Conservation (phyloP, 1,140 invertebrate genomes). For the Ladona fulva region DNA sequence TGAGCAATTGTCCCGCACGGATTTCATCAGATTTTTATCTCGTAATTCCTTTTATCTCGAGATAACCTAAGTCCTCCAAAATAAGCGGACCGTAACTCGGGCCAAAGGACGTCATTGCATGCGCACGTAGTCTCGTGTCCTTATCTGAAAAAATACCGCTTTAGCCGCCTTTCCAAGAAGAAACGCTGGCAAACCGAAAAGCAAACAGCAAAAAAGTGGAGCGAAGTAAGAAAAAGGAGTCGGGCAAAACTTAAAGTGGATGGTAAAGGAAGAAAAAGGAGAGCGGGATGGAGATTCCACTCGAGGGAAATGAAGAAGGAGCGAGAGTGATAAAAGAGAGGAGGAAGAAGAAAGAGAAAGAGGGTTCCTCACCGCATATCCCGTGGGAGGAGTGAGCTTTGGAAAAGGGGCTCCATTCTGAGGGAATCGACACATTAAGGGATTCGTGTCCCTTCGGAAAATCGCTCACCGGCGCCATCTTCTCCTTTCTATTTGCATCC, state of each 20-base stretch:
- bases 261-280: background rate
- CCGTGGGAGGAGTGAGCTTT: background rate
- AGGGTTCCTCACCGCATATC: background rate
- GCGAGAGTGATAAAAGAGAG: background rate
- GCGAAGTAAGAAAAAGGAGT: too few relatives aligned
- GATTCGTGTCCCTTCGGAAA: background rate
- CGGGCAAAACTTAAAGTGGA: background rate
- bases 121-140: too few relatives aligned
- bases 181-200: too few relatives aligned
- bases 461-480: background rate
- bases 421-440: slow-evolving; percentile 8
- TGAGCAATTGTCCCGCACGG: too few relatives aligned
- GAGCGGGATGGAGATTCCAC: background rate
- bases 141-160: too few relatives aligned
- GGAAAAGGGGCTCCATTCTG: background rate
- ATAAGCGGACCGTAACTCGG: too few relatives aligned
- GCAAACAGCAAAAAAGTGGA: too few relatives aligned
- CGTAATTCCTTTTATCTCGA: too few relatives aligned
- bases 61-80: too few relatives aligned
- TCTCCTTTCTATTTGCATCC: background rate
- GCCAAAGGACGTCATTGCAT: too few relatives aligned
- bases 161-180: too few relatives aligned
- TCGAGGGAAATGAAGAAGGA: background rate
- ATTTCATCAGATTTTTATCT: too few relatives aligned
- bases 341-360: background rate